These are phyloP conservation scores for Streptopelia turtur DNA, from an alignment of 2,797 vertebrate species.

Conservation along the genomic window DNA sequence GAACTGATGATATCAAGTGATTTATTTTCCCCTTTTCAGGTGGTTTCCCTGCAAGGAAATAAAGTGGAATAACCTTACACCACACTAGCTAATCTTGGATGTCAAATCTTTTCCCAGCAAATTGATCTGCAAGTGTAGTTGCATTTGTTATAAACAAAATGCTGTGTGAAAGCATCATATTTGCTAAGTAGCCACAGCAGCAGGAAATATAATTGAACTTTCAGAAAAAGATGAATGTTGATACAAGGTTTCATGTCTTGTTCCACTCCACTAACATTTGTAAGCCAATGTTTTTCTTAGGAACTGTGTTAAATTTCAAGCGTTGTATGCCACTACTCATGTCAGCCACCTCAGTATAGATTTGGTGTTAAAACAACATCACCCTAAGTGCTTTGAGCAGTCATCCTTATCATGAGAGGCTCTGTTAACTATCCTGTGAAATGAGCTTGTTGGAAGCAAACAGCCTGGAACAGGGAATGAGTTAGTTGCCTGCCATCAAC, in stretches of 20 bases:
- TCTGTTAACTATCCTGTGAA: conserved; percentile 56
- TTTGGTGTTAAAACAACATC: conserved; percentile 48
- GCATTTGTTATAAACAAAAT: conserved; percentile 17
- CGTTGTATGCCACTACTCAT: conserved; percentile 11
- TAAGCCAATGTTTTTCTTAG: conserved; percentile 23
- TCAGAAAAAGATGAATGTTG: not conserved
- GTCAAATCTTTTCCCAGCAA: not conserved
- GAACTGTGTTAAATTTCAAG: conserved; percentile 28
- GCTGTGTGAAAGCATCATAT: not conserved
- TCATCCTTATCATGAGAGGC: conserved; percentile 41
- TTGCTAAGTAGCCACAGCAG: not conserved
- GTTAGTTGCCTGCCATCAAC: conserved; percentile 32
- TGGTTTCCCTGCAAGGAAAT: not conserved
- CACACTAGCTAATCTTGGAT: not conserved
- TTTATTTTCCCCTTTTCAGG: not conserved
- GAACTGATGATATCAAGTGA: not conserved
- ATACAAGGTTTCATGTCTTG: conserved; percentile 14
- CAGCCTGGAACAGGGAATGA: conserved; percentile 39
- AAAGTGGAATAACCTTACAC: not conserved
- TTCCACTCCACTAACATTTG: conserved; percentile 45
- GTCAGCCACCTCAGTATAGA: conserved; percentile 13
- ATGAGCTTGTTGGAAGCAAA: conserved; percentile 61
- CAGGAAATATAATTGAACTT: not conserved
- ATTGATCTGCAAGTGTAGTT: not conserved
- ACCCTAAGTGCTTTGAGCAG: conserved; percentile 55